A percentile compares a stretch with the other conserved stretches of the same genome.
Conservation (phyloP, 2,113 vertebrate species). For the Ivindomyrus marchei region DNA sequence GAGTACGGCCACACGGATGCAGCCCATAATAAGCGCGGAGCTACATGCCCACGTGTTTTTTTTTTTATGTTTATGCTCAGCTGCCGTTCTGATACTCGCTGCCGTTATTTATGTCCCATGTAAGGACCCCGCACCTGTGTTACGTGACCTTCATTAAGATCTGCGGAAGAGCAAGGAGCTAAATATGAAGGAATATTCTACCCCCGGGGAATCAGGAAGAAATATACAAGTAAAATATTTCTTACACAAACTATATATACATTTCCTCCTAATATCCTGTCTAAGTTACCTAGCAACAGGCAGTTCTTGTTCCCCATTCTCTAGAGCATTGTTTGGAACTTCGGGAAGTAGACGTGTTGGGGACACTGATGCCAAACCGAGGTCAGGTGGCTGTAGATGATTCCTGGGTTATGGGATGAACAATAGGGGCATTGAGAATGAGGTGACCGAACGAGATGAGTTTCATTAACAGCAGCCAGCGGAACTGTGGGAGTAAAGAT, state of each 20-base stretch:
- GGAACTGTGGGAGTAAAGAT: neutral
- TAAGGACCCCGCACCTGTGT: neutral
- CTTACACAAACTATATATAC: neutral
- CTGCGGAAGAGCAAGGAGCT: too few relatives aligned
- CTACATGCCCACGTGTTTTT: neutral
- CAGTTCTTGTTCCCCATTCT: neutral
- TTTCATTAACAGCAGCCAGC: neutral
- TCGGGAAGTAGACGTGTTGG: neutral
- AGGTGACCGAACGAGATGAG: neutral
- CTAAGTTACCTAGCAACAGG: slow-evolving; percentile 14
- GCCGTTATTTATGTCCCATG: neutral
- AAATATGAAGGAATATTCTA: neutral
- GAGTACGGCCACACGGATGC: neutral
- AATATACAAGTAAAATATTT: neutral
- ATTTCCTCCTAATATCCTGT: neutral
- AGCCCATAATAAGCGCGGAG: neutral
- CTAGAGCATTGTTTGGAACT: neutral
- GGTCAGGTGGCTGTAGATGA: neutral
- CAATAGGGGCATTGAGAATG: neutral
- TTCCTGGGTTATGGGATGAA: neutral
- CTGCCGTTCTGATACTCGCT: neutral
- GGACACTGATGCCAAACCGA: neutral
- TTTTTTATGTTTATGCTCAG: neutral
- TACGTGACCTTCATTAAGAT: neutral
- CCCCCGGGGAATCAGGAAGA: neutral